Base-by-base conservation (phyloP, 1,140 invertebrate genomes). In the Tyrophagus putrescentiae region DNA sequence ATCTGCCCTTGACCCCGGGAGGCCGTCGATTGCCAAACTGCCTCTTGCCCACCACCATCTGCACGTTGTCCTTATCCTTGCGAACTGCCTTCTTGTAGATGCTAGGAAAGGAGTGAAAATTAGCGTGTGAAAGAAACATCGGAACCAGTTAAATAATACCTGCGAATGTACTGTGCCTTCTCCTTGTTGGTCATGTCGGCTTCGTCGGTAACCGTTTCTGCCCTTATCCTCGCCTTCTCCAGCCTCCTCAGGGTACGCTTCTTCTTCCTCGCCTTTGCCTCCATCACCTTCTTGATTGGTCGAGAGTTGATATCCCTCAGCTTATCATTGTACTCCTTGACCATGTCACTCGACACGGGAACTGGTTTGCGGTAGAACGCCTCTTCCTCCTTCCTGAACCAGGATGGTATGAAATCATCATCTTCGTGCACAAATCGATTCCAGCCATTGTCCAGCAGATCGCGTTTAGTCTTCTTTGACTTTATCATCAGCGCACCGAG, bases 241-340 rank as follows among this genome's bases (percentile, higher is more conserved):
- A 98, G 72, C 70, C 84, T 84, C 63, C 81, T 84, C 50, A 85
- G 36, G 45, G 69, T 65, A 64, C 88, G 82, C 69, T 82, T 84
- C 80, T 97, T 95, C 77, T 98, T 98, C 45, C 96, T 81, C 0
- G 90, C 88, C 72, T 96, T 98, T 0, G 96, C 96, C 76, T 99
- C 92, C 64, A 93, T 82, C 0, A 98, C 87, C 77, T 98, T 99
- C 72, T 98, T 98, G 45, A 98, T 94, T 16, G 95, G 90, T 56
- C 89, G 76, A 0, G 83, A 84, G 74, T 98, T 92, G 4, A 98
- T 80, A 64, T 93, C 91, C 73, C 87, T 82, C 23, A 87, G 66
- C 60, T 74, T 70, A 56, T 77, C 67, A 65, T 72, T 74, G 64
- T 80, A 81, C 58, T 75, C 70, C 33, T 71, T 53, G 16, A 80